These are phyloP conservation scores for Sander vitreus DNA, from an alignment of 2,113 vertebrate genomes.

Conservation along the genomic window DNA sequence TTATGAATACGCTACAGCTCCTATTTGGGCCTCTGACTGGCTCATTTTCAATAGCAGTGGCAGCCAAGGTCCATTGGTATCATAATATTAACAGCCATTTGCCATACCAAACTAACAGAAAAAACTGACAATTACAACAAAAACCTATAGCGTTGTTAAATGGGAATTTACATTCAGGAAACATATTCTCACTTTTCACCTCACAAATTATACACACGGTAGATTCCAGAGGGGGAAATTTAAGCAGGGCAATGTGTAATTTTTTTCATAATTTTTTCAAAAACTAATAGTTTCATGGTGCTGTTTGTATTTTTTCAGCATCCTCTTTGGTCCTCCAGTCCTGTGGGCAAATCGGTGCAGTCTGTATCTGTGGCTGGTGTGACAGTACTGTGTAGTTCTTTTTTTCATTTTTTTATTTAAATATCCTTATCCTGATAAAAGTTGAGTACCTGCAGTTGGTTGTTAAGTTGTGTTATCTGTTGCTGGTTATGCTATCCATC, in stretches of 20 bases:
- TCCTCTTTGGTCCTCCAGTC: not conserved
- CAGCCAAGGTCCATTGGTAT: not conserved
- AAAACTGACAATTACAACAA: not conserved
- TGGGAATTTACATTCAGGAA: not conserved
- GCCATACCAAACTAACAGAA: not conserved
- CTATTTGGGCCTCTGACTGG: too few relatives aligned
- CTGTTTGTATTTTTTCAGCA: not conserved
- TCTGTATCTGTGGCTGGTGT: not conserved
- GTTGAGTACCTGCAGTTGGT: too few relatives aligned
- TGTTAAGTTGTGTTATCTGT: not conserved
- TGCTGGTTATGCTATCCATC: not conserved
- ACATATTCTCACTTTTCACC: not conserved
- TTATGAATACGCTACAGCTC: not conserved
- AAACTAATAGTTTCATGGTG: not conserved
- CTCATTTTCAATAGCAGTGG: too few relatives aligned
- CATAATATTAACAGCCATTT: not conserved
- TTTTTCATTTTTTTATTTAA: too few relatives aligned
- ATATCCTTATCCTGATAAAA: too few relatives aligned
- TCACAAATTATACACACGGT: not conserved
- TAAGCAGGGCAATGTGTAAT: not conserved
- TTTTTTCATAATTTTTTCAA: too few relatives aligned
- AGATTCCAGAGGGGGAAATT: not conserved
- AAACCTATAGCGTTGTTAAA: not conserved
- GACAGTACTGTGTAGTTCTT: not conserved
- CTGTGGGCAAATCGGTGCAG: not conserved